Evolutionary conservation across 1,140 invertebrate genomes (phyloP), one percentile per base, ranked within the genome.

Genomic region (Meteorus sp.): DNA sequence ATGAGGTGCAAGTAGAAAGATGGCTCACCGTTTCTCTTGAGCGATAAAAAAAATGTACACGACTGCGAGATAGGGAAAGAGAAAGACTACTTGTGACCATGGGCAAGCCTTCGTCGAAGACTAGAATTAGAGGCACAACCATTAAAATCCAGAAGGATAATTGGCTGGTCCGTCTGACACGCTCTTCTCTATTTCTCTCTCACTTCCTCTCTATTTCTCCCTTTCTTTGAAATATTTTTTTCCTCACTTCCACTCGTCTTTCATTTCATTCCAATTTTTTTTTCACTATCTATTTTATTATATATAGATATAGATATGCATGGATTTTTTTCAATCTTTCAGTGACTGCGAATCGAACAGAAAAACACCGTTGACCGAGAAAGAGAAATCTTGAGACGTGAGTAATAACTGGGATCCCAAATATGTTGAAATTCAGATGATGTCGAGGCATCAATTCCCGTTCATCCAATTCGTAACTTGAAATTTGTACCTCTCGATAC

Each of bases 101-200:
- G 61, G 43, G n/a, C n/a, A n/a, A n/a, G n/a, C n/a, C n/a, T n/a
- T n/a, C n/a, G n/a, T n/a, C 59, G 61, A 73, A 39, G 62, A 72
- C 68, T 73, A 72, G 69, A 72, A 73, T 73, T 73, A 68, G 69
- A 69, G 64, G 55, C 53, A 59, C 57, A 64, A 55, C 66, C 70
- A 73, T 73, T 73, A 73, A 73, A 73, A 69, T 67, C 65, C 66
- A 62, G 59, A 27, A 68, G 67, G 69, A 73, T 73, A 73, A 73
- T 71, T 71, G 71, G 64, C 67, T 45, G 53, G 57, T 47, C 37
- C 62, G 62, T 45, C 29, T 44, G 53, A 35, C 43, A 22, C 20
- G 37, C 22, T 54, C 51, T 57, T 39, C 5, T 56, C 43, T 52
- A 17, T 52, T 9, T 56, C 35, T 57, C 20, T 51, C 23, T 51